phyloP scores from a whole-genome alignment of 2,888 invertebrate species.

The Epinotia nisella region DNA sequence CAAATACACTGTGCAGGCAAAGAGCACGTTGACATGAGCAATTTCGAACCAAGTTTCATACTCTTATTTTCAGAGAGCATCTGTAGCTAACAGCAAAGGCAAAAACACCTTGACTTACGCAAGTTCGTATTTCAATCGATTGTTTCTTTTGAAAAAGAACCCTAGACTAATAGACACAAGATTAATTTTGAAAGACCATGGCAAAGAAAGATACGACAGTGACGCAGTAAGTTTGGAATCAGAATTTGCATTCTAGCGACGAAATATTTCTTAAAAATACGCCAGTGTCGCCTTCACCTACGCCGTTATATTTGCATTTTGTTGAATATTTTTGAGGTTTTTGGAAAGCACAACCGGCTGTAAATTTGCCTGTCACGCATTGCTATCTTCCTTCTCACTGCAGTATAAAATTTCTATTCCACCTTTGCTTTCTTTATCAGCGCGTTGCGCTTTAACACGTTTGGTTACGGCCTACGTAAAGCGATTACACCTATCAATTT shows the following conservation, averaged over 20 bases:
- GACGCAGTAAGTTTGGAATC: neutral
- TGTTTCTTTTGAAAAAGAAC: neutral
- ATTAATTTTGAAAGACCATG: neutral
- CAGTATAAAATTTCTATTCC: neutral
- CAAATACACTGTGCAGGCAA: neutral
- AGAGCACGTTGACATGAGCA: constrained; percentile 20
- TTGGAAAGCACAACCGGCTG: neutral
- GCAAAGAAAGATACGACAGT: neutral
- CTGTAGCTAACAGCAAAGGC: constrained; percentile 1
- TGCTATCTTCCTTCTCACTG: neutral
- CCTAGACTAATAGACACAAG: neutral
- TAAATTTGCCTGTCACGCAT: constrained; percentile 10
- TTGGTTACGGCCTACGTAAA: no score
- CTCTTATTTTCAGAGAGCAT: constrained; percentile 1
- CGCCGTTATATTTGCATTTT: constrained; percentile 28
- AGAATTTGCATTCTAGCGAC: constrained; percentile 22
- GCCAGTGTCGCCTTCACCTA: constrained; percentile 12
- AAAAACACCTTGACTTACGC: neutral
- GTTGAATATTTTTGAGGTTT: constrained; percentile 21
- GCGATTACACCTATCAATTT: no score
- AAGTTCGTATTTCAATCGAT: neutral
- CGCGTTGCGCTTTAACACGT: no score
- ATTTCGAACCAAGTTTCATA: constrained; percentile 11
- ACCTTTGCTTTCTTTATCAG: no score
- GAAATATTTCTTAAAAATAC: constrained; percentile 29